These are phyloP conservation scores for Drosophila nigromelanica DNA, from an alignment of 1,140 invertebrate species.

Conservation along the genomic window DNA sequence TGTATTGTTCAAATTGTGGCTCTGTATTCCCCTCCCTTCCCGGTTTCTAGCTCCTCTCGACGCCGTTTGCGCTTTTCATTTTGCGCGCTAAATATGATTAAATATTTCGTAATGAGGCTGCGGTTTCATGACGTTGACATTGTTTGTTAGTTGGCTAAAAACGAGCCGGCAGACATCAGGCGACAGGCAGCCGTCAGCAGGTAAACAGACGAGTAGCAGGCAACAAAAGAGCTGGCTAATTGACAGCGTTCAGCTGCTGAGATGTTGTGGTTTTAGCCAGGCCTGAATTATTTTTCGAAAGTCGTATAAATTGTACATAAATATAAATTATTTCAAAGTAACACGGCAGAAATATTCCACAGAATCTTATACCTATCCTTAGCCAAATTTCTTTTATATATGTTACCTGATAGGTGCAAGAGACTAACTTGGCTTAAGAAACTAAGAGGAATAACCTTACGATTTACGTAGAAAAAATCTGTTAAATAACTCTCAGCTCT, in stretches of 20 bases:
- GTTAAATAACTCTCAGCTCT: no score
- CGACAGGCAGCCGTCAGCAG: background rate
- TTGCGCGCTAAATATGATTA: conserved; percentile 71
- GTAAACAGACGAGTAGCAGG: background rate
- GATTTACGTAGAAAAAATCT: no score
- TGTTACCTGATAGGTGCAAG: no score
- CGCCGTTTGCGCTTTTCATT: conserved; percentile 39
- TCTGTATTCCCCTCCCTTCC: background rate
- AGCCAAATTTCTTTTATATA: no score
- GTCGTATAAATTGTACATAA: background rate
- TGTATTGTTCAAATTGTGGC: conserved; percentile 65
- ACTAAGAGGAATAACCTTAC: no score
- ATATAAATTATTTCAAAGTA: background rate
- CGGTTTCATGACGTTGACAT: conserved; percentile 53
- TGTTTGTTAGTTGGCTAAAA: conserved; percentile 35
- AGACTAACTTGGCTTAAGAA: no score
- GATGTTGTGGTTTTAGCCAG: background rate
- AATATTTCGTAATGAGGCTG: conserved; percentile 80
- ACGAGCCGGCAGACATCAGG: background rate
- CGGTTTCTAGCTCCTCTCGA: conserved; percentile 5
- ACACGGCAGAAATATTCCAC: background rate
- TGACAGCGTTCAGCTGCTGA: conserved; percentile 59
- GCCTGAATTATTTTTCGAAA: background rate
- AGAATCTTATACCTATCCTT: background rate
- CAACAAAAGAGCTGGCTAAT: conserved; percentile 47